phyloP scores from a whole-genome alignment of 2,888 invertebrate species.

The Eucriotettix oculatus region DNA sequence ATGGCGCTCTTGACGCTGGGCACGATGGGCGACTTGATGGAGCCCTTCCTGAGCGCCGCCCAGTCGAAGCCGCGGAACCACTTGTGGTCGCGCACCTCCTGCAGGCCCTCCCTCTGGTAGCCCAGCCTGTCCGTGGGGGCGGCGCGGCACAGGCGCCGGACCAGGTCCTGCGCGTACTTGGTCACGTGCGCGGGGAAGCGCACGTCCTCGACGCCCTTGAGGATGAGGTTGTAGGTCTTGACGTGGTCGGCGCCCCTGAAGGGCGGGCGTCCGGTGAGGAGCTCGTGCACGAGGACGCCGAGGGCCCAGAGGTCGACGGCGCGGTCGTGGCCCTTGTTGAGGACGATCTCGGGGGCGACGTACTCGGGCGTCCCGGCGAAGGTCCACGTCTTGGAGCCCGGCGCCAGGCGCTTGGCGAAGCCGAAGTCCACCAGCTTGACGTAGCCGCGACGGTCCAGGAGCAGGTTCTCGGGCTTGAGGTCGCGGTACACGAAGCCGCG shows the following conservation, averaged over 20 bases:
- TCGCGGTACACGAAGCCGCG: conserved; percentile 75
- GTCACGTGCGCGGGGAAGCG: conserved; percentile 66
- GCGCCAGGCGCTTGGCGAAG: conserved; percentile 71
- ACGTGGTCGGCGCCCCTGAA: conserved; percentile 83
- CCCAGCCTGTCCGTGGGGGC: conserved; percentile 79
- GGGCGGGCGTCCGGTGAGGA: conserved; percentile 75
- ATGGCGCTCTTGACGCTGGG: conserved; percentile 40
- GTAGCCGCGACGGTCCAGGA: conserved; percentile 71
- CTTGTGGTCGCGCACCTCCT: conserved; percentile 72
- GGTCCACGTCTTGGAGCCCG: conserved; percentile 77
- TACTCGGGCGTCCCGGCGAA: conserved; percentile 93
- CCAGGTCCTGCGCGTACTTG: conserved; percentile 61
- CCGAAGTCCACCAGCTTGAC: conserved; percentile 88
- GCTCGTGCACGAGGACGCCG: conserved; percentile 74
- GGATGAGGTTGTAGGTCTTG: conserved; percentile 84
- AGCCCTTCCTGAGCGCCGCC: conserved; percentile 52
- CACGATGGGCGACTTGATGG: conserved; percentile 54
- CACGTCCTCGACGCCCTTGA: conserved; percentile 79
- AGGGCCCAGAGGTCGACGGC: conserved; percentile 92
- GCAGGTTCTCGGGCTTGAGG: conserved; percentile 86
- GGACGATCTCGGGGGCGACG: conserved; percentile 78
- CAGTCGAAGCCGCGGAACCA: conserved; percentile 90
- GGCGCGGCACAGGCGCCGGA: conserved; percentile 71
- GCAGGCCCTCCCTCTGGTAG: conserved; percentile 70
- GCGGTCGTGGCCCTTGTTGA: conserved; percentile 68